A percentile compares a stretch with the other conserved stretches of the same genome.
Conservation (phyloP, 2,113 vertebrate species). For the Gavialis gangeticus region DNA sequence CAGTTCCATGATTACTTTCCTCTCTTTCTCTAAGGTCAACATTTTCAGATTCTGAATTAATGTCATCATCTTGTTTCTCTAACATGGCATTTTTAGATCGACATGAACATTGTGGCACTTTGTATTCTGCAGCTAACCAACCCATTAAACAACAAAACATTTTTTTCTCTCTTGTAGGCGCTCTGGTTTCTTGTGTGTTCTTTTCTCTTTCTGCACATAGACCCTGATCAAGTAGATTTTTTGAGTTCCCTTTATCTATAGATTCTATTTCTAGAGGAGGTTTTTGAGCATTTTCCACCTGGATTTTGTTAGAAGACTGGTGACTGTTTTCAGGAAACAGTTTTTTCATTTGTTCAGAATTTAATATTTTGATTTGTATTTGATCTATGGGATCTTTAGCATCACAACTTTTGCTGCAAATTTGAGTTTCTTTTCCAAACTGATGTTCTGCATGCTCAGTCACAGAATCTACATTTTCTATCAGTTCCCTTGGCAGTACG, state of each 20-base stretch:
- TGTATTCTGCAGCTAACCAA: not conserved
- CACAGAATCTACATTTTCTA: not conserved
- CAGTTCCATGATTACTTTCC: not conserved
- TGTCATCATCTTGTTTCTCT: not conserved
- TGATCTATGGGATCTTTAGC: conserved; percentile 36
- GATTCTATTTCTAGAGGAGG: not conserved
- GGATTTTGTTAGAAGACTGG: not conserved
- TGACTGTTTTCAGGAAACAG: conserved; percentile 43
- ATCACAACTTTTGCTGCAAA: not conserved
- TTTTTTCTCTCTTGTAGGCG: not conserved
- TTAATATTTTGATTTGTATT: conserved; percentile 62
- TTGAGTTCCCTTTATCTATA: not conserved
- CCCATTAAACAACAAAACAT: conserved; percentile 30
- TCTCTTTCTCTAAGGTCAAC: not conserved
- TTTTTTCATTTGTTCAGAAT: conserved; percentile 59
- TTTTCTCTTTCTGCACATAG: not conserved
- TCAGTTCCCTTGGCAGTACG: not conserved
- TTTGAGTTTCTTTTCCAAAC: not conserved
- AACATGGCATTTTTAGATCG: not conserved
- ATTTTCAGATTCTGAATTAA: not conserved
- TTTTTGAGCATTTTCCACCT: not conserved
- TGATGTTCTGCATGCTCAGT: not conserved
- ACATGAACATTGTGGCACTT: not conserved
- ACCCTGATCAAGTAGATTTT: not conserved
- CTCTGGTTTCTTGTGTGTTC: fast-evolving